Percentiles rank a stretch among this genome's conserved stretches.
phyloP scores from a whole-genome alignment of 2,797 vertebrate species.

The Hydrophis major region DNA sequence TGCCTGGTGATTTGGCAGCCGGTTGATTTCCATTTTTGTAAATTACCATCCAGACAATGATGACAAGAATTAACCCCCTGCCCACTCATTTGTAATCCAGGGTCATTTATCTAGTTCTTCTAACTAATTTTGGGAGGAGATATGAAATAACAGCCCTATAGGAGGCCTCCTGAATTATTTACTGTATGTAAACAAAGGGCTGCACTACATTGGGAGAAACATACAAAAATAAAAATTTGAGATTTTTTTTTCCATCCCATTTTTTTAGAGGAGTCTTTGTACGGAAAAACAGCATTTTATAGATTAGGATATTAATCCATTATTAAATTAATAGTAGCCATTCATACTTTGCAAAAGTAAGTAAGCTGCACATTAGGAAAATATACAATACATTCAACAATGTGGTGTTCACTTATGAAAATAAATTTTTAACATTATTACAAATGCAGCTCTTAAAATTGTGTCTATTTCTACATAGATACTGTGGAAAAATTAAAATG shows the following conservation, averaged over 20 bases:
- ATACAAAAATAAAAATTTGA: background rate
- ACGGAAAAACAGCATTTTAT: background rate
- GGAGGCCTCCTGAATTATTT: background rate
- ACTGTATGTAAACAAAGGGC: background rate
- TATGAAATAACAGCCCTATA: constrained; percentile 12
- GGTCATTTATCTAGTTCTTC: constrained; percentile 45
- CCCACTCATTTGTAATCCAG: constrained; percentile 28
- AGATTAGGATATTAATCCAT: fast-evolving
- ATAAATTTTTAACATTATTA: background rate
- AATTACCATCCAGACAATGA: constrained; percentile 42
- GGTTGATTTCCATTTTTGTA: constrained; percentile 40
- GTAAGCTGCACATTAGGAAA: fast-evolving
- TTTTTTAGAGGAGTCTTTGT: background rate
- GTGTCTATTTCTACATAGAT: background rate
- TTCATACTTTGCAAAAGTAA: background rate
- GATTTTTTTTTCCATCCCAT: background rate
- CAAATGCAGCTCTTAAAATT: background rate
- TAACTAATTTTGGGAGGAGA: background rate
- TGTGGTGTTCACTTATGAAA: background rate
- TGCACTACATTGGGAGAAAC: background rate
- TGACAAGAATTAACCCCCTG: constrained; percentile 59
- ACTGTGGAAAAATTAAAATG: background rate
- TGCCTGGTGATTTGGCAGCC: constrained; percentile 64
- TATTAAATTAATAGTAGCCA: background rate
- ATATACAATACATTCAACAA: background rate